A percentile compares a stretch with the other conserved stretches of the same genome.
These are phyloP conservation scores for Propsilocerus akamusi DNA, from an alignment of 1,140 invertebrate genomes.

Conservation along the genomic window DNA sequence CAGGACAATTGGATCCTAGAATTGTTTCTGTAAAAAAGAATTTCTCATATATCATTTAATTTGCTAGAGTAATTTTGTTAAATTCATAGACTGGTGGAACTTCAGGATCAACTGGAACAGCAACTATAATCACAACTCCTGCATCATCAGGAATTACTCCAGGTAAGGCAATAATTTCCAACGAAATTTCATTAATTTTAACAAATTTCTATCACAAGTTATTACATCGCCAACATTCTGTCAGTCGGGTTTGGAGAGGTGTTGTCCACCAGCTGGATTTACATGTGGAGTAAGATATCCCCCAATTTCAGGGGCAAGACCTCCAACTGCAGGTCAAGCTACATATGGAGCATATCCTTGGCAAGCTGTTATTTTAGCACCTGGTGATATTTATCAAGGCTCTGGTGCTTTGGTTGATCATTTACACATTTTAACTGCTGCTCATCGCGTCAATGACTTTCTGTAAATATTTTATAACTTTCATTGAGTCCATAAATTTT, in stretches of 20 bases:
- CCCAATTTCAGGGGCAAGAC: constrained; percentile 13
- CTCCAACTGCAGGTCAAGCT: constrained; percentile 15
- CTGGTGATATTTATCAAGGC: constrained; percentile 36
- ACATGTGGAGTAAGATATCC: constrained; percentile 18
- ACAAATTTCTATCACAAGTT: neutral
- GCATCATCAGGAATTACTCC: neutral
- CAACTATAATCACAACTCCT: too few species aligned
- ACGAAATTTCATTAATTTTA: neutral
- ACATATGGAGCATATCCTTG: constrained; percentile 20
- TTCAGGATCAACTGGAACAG: too few species aligned
- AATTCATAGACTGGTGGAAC: too few species aligned
- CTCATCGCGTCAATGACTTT: constrained; percentile 39
- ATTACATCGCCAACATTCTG: constrained; percentile 11
- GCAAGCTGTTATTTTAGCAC: constrained; percentile 26
- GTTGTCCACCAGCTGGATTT: constrained; percentile 19
- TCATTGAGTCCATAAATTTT: neutral
- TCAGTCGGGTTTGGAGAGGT: constrained; percentile 14
- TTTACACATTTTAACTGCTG: constrained; percentile 43
- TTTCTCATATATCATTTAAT: too few species aligned
- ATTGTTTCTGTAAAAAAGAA: too few species aligned
- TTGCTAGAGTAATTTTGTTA: too few species aligned
- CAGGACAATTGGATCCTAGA: too few species aligned
- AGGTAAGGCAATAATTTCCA: neutral
- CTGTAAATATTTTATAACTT: constrained; percentile 26
- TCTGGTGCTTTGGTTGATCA: constrained; percentile 44